These are phyloP conservation scores for Hydrocynus forskahlii DNA, from an alignment of 2,797 vertebrate species.

Conservation along the genomic window DNA sequence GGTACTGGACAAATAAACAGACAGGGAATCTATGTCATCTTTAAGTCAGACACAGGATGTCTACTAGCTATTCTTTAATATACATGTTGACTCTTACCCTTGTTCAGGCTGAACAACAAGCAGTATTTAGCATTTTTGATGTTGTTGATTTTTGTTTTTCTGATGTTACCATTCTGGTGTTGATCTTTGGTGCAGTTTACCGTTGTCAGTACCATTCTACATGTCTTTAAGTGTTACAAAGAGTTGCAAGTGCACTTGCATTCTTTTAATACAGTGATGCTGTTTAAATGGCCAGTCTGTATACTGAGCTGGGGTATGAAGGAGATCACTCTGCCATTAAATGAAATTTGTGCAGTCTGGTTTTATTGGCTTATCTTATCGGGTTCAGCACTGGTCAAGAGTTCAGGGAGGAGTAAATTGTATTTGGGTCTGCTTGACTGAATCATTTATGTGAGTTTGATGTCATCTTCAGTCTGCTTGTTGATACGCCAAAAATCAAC, in stretches of 20 bases:
- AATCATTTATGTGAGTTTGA: conserved; percentile 52
- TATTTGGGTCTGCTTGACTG: conserved; percentile 47
- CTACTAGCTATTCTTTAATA: not conserved
- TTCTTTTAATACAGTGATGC: not conserved
- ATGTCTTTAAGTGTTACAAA: not conserved
- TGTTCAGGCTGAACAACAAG: too few species aligned
- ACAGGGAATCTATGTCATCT: not conserved
- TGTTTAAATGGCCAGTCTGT: not conserved
- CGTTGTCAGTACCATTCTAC: not conserved
- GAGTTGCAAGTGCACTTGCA: not conserved
- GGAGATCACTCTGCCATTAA: not conserved
- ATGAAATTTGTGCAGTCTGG: not conserved
- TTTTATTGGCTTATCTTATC: conserved; percentile 40
- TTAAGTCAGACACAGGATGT: not conserved
- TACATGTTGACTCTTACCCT: too few species aligned
- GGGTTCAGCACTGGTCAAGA: conserved; percentile 23
- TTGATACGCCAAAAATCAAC: not conserved
- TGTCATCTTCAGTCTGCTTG: conserved; percentile 42
- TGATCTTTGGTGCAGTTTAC: not conserved
- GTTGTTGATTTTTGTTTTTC: not conserved
- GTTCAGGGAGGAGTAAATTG: conserved; percentile 48
- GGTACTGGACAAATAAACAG: conserved; percentile 5
- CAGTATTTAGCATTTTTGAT: not conserved
- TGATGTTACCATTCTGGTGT: too few species aligned
- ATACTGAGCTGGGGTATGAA: not conserved